Conservation (phyloP, 2,797 vertebrate species). For the Darevskia mixta region DNA sequence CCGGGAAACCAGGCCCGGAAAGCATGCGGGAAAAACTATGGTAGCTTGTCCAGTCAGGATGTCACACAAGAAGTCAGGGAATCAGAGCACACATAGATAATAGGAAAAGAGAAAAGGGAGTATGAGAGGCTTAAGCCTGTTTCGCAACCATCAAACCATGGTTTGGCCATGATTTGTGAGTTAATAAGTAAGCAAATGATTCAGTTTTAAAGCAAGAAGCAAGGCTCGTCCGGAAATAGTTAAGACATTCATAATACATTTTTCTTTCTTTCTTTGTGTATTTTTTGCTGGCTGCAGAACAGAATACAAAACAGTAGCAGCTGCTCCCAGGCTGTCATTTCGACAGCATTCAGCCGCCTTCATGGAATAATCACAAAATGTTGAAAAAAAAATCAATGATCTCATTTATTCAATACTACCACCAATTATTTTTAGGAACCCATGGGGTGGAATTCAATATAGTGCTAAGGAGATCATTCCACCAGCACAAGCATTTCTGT, state of each 20-base stretch:
- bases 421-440: neutral
- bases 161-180: neutral
- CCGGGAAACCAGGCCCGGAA: neutral
- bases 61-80: neutral
- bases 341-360: neutral
- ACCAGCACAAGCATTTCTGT: too few relatives aligned
- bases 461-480: too few relatives aligned
- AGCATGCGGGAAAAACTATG: neutral
- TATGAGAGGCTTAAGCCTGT: neutral
- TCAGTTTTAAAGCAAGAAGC: neutral
- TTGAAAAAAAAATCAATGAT: neutral
- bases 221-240: neutral
- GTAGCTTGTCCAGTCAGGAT: neutral
- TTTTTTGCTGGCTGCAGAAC: neutral
- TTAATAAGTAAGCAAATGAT: neutral
- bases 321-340: neutral
- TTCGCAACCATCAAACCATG: neutral
- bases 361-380: neutral
- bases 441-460: too few relatives aligned
- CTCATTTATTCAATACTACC: neutral
- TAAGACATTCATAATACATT: neutral
- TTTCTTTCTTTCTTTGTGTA: neutral
- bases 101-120: neutral
- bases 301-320: neutral
- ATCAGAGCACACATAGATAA: neutral